Percentiles rank a stretch among this genome's conserved stretches.
These are phyloP conservation scores for Frankliniella intonsa DNA, from an alignment of 2,888 invertebrate species.

Conservation along the genomic window DNA sequence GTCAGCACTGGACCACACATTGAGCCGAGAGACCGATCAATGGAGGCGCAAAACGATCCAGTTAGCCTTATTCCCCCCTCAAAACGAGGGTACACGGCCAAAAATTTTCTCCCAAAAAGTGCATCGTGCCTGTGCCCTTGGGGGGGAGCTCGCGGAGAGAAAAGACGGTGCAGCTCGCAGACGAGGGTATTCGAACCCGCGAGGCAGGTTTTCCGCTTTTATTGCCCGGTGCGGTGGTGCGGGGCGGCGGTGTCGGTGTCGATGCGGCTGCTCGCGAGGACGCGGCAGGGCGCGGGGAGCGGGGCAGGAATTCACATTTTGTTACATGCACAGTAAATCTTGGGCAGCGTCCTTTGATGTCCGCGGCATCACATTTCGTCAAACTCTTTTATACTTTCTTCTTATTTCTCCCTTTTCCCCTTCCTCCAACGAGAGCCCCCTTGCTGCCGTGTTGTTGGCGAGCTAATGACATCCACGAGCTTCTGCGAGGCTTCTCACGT, in stretches of 20 bases:
- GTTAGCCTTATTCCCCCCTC: too few relatives aligned
- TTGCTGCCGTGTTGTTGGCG: neutral
- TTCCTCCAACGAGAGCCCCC: slow-evolving; percentile 18
- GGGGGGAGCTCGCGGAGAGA: neutral
- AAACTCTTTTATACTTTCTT: slow-evolving; percentile 31
- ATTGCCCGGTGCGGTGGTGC: too few relatives aligned
- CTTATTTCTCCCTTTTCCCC: slow-evolving; percentile 28
- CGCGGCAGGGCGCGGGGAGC: too few relatives aligned
- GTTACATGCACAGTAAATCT: neutral
- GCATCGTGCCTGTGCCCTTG: too few relatives aligned
- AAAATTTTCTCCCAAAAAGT: too few relatives aligned
- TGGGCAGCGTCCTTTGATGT: slow-evolving; percentile 26
- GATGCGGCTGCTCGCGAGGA: neutral
- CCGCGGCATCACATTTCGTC: slow-evolving; percentile 30
- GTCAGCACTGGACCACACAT: neutral
- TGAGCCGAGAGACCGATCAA: too few relatives aligned
- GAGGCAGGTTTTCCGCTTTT: too few relatives aligned
- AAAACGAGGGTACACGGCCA: too few relatives aligned
- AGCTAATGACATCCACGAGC: slow-evolving; percentile 15
- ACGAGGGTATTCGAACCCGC: neutral
- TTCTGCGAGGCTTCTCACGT: slow-evolving; percentile 24
- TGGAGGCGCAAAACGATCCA: too few relatives aligned
- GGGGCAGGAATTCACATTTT: neutral
- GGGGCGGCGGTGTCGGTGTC: too few relatives aligned
- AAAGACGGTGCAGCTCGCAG: too few relatives aligned